These are phyloP conservation scores for Helicolenus hilgendorfi DNA, from an alignment of 2,797 vertebrate species.

Conservation along the genomic window DNA sequence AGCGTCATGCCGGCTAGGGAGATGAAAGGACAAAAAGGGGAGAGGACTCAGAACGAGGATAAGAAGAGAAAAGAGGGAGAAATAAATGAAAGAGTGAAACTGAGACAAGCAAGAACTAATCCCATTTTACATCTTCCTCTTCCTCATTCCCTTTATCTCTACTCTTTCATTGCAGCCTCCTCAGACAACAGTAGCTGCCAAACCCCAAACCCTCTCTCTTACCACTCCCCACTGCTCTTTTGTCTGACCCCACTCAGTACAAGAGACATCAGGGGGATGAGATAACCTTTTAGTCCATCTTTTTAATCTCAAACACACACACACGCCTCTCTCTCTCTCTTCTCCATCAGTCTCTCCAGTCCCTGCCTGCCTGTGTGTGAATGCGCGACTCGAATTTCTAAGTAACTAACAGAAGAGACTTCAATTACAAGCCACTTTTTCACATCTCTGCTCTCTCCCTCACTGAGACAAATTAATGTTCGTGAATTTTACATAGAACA, in stretches of 20 bases:
- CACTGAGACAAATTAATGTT: slow-evolving; percentile 15
- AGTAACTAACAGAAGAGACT: background rate
- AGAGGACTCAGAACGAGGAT: background rate
- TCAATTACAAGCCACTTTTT: slow-evolving; percentile 39
- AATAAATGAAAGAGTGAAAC: slow-evolving; percentile 17
- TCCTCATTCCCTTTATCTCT: slow-evolving; percentile 39
- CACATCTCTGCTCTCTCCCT: background rate
- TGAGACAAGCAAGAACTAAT: slow-evolving; percentile 26
- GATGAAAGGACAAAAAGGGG: slow-evolving; percentile 19
- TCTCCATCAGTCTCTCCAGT: slow-evolving; percentile 17
- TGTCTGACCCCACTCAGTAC: slow-evolving; percentile 62
- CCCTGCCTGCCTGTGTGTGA: background rate
- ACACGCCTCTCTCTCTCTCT: background rate
- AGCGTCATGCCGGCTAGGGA: background rate
- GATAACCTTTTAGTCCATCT: slow-evolving; percentile 68
- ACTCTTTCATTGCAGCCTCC: slow-evolving; percentile 25
- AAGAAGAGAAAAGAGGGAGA: background rate
- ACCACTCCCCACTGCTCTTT: slow-evolving; percentile 10
- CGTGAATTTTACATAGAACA: slow-evolving; percentile 12
- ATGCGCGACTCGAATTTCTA: no score
- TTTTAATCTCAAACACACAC: slow-evolving; percentile 58
- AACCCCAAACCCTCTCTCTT: background rate
- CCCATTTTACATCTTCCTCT: slow-evolving; percentile 51
- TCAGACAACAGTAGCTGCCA: background rate
- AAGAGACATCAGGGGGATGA: slow-evolving; percentile 59